These are phyloP conservation scores for Siniperca obscura DNA, from an alignment of 2,797 vertebrate genomes.

Conservation along the genomic window DNA sequence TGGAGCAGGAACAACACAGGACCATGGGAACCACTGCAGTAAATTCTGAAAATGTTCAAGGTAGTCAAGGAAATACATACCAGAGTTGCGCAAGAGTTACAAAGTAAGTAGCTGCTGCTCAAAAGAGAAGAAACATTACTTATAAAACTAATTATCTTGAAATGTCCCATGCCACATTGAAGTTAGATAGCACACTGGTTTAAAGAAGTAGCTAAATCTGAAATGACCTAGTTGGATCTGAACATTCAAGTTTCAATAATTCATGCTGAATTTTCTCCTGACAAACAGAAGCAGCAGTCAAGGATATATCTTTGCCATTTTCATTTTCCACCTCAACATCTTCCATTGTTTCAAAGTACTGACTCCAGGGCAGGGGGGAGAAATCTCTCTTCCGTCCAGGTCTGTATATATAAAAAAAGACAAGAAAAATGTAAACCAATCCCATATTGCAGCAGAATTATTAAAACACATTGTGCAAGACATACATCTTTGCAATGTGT, in stretches of 20 bases:
- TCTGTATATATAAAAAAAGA: slow-evolving; percentile 73
- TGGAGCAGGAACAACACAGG: slow-evolving; percentile 95
- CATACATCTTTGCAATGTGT: neutral
- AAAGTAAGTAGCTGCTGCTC: neutral
- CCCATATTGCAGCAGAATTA: neutral
- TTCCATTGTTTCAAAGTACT: slow-evolving; percentile 98
- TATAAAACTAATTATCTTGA: neutral
- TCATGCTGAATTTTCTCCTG: slow-evolving; percentile 7
- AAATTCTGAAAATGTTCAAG: slow-evolving; percentile 96
- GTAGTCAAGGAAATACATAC: slow-evolving; percentile 86
- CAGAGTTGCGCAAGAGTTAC: neutral
- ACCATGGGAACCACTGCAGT: slow-evolving; percentile 93
- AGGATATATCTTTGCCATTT: slow-evolving; percentile 98
- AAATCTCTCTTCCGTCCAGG: slow-evolving; percentile 96
- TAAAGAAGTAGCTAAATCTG: slow-evolving; percentile 4
- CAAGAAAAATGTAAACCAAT: neutral
- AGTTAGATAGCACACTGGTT: neutral
- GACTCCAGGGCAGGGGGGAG: slow-evolving; percentile 93
- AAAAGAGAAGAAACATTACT: neutral
- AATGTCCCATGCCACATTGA: neutral
- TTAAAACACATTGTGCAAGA: neutral
- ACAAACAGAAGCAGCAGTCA: slow-evolving; percentile 50
- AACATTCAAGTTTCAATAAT: slow-evolving; percentile 16
- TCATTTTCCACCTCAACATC: slow-evolving; percentile 95
- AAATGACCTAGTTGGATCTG: neutral